Evolutionary conservation across 2,888 invertebrate species (phyloP).

Genomic region (Cyclophora albipunctata): DNA sequence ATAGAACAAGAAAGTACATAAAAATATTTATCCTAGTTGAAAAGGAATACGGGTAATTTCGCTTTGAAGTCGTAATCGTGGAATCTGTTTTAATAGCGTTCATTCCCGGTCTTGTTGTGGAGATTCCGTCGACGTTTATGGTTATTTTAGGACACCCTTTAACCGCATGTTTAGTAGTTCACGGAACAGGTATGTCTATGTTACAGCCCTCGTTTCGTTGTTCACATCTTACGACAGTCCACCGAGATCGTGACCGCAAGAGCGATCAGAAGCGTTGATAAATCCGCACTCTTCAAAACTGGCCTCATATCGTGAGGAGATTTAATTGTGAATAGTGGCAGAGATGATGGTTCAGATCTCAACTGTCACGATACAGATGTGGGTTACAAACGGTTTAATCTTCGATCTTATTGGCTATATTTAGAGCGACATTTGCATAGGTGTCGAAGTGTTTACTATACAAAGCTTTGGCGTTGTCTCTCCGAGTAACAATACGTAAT

Average conservation of each 20-base stretch:
- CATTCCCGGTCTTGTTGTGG: no score
- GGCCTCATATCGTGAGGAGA: constrained; percentile 44
- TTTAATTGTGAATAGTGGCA: constrained; percentile 50
- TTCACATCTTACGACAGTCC: constrained; percentile 34
- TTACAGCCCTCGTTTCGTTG: constrained; percentile 34
- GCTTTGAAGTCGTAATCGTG: no score
- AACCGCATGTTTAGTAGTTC: constrained; percentile 10
- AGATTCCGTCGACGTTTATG: not conserved
- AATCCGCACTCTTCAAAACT: constrained; percentile 39
- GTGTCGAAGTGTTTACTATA: constrained; percentile 22
- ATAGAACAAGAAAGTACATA: constrained; percentile 12
- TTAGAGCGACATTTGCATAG: constrained; percentile 9
- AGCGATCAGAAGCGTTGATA: constrained; percentile 56
- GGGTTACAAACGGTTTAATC: constrained; percentile 13
- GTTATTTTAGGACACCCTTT: constrained; percentile 8
- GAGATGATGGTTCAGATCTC: constrained; percentile 39
- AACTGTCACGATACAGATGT: constrained; percentile 14
- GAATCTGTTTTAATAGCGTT: no score
- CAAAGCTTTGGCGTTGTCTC: constrained; percentile 8
- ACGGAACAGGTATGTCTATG: constrained; percentile 20
- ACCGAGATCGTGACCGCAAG: constrained; percentile 59
- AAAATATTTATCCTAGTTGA: constrained; percentile 4
- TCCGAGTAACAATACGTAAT: constrained; percentile 1
- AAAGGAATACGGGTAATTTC: not conserved
- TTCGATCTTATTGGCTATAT: not conserved